Evolutionary conservation across 2,888 invertebrate genomes (phyloP), one percentile per base, ranked within the genome.

Genomic region (Ctena decussata): DNA sequence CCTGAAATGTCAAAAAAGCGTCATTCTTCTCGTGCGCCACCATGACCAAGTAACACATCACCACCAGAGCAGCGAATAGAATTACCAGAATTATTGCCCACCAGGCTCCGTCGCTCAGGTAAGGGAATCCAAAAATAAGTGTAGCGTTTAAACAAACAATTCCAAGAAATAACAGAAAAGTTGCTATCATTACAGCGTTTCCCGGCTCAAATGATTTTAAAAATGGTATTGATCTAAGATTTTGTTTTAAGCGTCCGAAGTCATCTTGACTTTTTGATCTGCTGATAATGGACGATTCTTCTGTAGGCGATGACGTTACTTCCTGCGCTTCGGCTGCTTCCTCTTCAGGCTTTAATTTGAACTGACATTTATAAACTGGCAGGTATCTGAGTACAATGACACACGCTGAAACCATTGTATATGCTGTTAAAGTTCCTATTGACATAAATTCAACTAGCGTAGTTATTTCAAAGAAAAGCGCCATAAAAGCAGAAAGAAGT

Each of bases 391-490:
- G 96, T 73, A 98, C 97, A 78, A 99, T 98, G 8, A 98, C 98
- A 85, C 98, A 97, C 21, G 98, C 98, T 89, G 98, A 98, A 2
- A 99, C 98, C 87, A 98, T 98, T 0, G 98, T 98, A 95, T 98
- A 98, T 0, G 98, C 98, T 8, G 98, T 98, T 86, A 98, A 98
- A 0, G 98, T 98, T 94, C 98, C 98, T 0, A 99, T 98, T 0
- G 98, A 98, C 98, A 99, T 98, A 94, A 99, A 98, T 94, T 99
- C 98, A 0, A 99, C 98, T 60, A 99, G 96, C 91, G 98, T 98
- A 91, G 98, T 97, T 90, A 99, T 96, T 96, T 99, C 98, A 93
- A 98, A 98, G 49, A 98, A 95, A 57, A 98, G 96, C 5, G 98
- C 98, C 87, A 98, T 97, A 0, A 98, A 80, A 0, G 94, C 93